Conservation (phyloP, 2,113 vertebrate species). For the Chloebia gouldiae region DNA sequence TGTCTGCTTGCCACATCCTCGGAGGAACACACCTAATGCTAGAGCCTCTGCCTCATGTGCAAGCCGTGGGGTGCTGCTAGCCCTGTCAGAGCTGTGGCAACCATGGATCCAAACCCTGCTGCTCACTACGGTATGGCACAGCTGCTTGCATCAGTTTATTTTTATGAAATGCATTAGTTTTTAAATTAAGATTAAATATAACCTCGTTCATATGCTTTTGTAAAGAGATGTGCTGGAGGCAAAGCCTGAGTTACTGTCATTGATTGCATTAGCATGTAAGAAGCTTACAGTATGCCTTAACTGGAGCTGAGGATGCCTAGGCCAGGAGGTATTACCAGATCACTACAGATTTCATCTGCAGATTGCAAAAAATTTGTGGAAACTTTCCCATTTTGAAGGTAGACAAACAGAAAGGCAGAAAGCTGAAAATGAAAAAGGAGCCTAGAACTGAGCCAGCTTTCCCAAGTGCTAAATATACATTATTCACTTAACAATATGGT, state of each 20-base stretch:
- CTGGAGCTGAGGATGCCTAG: background rate
- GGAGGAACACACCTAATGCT: fast-evolving
- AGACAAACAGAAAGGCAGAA: background rate
- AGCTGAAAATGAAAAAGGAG: background rate
- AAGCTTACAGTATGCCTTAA: background rate
- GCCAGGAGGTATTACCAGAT: background rate
- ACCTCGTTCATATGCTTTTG: background rate
- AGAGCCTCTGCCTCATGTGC: fast-evolving
- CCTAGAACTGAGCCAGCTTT: background rate
- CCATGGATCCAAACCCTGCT: background rate
- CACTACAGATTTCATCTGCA: background rate
- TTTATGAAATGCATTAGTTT: background rate
- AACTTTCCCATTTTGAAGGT: background rate
- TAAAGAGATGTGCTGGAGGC: background rate
- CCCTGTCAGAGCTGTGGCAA: fast-evolving
- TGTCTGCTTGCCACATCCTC: fast-evolving
- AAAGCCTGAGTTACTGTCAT: background rate
- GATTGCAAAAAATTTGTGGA: background rate
- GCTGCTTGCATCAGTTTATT: background rate
- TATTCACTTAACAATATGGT: background rate
- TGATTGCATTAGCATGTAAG: background rate
- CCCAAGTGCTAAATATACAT: background rate
- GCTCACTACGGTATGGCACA: background rate
- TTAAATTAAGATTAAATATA: background rate
- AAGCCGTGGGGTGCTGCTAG: background rate